These are phyloP conservation scores for Bombus waltoni DNA, from an alignment of 1,140 invertebrate species.

Conservation along the genomic window DNA sequence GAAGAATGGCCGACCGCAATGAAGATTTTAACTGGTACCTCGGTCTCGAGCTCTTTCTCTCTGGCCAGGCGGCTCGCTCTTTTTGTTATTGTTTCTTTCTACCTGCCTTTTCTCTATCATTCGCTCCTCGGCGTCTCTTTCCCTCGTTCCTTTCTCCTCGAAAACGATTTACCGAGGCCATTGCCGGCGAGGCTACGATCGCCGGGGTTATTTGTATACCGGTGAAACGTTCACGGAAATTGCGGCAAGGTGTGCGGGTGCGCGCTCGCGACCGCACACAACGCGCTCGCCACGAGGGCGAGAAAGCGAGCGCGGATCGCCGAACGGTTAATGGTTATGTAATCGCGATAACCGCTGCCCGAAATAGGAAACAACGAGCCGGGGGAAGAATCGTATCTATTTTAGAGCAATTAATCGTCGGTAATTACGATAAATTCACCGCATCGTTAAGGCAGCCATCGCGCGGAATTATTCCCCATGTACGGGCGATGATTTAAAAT, in stretches of 20 bases:
- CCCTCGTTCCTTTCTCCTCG: slow-evolving; percentile 28
- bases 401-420: slow-evolving; percentile 51
- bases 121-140: slow-evolving; percentile 7
- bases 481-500: slow-evolving; percentile 8
- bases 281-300: not conserved
- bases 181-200: slow-evolving; percentile 25
- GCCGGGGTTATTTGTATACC: slow-evolving; percentile 44
- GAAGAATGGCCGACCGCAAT: slow-evolving; percentile 80
- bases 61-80: slow-evolving; percentile 50
- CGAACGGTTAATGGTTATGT: slow-evolving; percentile 3
- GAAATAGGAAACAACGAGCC: slow-evolving; percentile 34
- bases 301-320: not conserved
- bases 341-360: slow-evolving; percentile 47
- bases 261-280: slow-evolving; percentile 1
- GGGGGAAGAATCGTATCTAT: slow-evolving; percentile 41
- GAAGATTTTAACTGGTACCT: slow-evolving; percentile 80
- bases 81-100: slow-evolving; percentile 63
- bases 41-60: slow-evolving; percentile 47
- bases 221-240: slow-evolving; percentile 46
- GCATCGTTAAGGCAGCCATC: slow-evolving; percentile 23
- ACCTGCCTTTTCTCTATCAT: slow-evolving; percentile 26
- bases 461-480: not conserved
- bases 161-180: slow-evolving; percentile 71
- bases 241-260: slow-evolving; percentile 8
- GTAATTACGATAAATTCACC: slow-evolving; percentile 28